Conservation (phyloP, 2,797 vertebrate genomes). For the Xiphorhynchus erythropygius region DNA sequence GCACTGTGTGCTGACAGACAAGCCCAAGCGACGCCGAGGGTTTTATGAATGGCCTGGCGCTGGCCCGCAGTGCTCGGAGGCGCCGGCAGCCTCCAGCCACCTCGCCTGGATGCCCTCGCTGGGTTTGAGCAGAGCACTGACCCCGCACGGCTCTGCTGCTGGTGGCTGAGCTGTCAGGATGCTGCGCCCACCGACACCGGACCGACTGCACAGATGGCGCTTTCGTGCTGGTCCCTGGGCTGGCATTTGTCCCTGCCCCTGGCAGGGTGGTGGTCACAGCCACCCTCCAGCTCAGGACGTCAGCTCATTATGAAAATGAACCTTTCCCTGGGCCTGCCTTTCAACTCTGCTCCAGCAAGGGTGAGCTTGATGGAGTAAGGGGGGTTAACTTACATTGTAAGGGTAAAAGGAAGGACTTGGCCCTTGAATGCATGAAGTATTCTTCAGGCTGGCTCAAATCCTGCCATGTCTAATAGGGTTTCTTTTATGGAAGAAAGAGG, state of each 20-base stretch:
- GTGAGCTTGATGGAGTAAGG: not conserved
- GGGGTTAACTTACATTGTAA: not conserved
- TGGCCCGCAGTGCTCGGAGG: not conserved
- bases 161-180: accelerated
- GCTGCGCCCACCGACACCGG: accelerated
- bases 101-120: not conserved
- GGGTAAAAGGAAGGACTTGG: not conserved
- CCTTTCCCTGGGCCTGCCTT: not conserved
- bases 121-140: not conserved
- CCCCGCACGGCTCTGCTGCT: not conserved
- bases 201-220: not conserved
- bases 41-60: not conserved
- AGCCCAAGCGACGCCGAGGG: accelerated
- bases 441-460: not conserved
- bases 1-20: not conserved
- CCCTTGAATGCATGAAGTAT: not conserved
- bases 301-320: not conserved
- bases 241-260: not conserved
- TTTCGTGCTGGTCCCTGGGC: not conserved
- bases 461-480: not conserved
- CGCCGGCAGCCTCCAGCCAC: not conserved
- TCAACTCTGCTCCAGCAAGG: not conserved
- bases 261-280: not conserved
- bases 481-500: not conserved
- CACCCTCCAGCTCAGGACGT: not conserved